Base-by-base conservation (phyloP, 2,113 vertebrate genomes). In the Carettochelys insculpta region DNA sequence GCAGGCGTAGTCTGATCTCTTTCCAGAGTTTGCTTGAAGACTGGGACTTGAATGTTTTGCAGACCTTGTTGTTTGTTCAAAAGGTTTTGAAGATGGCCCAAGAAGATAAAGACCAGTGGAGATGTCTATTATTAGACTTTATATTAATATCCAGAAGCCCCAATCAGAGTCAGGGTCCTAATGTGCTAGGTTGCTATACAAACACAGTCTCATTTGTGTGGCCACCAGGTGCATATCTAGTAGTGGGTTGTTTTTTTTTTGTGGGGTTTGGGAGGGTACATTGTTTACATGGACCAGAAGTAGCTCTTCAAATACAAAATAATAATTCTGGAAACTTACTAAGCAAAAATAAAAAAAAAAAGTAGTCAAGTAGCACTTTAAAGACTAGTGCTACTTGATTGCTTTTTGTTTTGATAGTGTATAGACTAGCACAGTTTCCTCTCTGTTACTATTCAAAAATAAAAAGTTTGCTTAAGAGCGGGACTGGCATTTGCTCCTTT, bases 41-140 rank as follows among this genome's bases (percentile, higher is more conserved):
- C 2, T 53, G 41, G n/a, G 78, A 48, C 34, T 78, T 68, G 58
- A 58, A 85, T 77, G 56, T 85, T 95, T 86, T 87, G 84, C 88
- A 93, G 92, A 71, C 47, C 75, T 75, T 4, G 3, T 45, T 87
- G 73, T 83, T 93, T 93, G 92, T 91, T 75, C 58, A 73, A 82
- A 53, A 25, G n/a, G 3, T 86, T 92, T 92, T 77, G 85, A n/a
- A 87, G 76, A 48, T 86, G 87, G 87, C 85, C 73, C 14, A 65
- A 73, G 79, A 38, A 48, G 27, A 20, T 2, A 84, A 68, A 71
- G 80, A 82, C 83, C 84, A 90, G 84, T 51, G 25, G 47, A 79
- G 78, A 48, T 45, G 61, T 43, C 58, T 82, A 16, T 82, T 77
- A 45, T 52, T 83, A 86, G 38, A 4, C 68, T 50, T 38, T 56